These are phyloP conservation scores for Athetis lepigone DNA, from an alignment of 2,888 invertebrate genomes.

Conservation along the genomic window DNA sequence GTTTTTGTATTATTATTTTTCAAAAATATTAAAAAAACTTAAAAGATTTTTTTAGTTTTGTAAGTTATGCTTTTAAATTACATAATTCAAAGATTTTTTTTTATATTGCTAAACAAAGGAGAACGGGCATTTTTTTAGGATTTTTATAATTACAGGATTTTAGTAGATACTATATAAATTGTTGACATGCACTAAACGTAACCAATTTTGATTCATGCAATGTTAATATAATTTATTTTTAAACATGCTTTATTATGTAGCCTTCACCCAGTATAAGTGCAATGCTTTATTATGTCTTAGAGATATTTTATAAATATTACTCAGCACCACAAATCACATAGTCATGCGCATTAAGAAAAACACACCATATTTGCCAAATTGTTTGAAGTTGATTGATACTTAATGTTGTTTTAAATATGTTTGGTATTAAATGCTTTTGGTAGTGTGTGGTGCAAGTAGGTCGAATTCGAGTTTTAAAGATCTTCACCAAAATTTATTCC, in stretches of 20 bases:
- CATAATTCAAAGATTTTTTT: too few species aligned
- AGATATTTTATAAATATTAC: background rate
- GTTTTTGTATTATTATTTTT: background rate
- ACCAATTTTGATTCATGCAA: conserved; percentile 26
- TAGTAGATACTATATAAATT: background rate
- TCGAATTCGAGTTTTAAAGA: background rate
- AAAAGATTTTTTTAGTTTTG: too few species aligned
- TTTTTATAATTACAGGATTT: conserved; percentile 2
- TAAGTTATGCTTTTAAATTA: too few species aligned
- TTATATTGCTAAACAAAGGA: conserved; percentile 28
- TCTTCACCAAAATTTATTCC: background rate
- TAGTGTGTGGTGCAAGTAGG: background rate
- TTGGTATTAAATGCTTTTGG: background rate
- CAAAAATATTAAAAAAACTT: background rate
- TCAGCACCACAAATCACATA: background rate
- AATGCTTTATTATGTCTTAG: background rate
- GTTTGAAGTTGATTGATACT: background rate
- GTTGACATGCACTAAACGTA: conserved; percentile 18
- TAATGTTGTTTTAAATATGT: background rate
- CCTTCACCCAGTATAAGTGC: background rate
- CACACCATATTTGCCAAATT: background rate
- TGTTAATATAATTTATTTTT: conserved; percentile 7
- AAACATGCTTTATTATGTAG: background rate
- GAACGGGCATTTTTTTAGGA: conserved; percentile 4
- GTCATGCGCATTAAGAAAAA: too few species aligned